phyloP scores from a whole-genome alignment of 2,888 invertebrate genomes.

The Bellardia pandia region DNA sequence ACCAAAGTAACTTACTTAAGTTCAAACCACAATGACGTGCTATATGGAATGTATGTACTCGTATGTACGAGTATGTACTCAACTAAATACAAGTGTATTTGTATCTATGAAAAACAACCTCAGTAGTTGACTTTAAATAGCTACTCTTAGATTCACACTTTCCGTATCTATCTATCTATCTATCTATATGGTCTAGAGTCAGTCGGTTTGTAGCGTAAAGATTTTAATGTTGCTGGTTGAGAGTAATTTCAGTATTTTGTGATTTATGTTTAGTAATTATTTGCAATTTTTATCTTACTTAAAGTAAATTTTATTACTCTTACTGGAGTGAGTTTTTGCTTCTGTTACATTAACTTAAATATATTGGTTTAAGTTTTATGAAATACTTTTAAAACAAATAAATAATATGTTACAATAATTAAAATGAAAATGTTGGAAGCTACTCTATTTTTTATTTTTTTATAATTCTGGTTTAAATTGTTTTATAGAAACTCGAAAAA shows the following conservation, averaged over 20 bases:
- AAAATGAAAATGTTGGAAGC: no score
- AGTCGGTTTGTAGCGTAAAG: not conserved
- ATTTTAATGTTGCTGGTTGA: not conserved
- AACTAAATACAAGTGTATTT: not conserved
- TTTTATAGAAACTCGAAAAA: no score
- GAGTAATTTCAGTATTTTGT: conserved; percentile 26
- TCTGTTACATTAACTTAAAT: not conserved
- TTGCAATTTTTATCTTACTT: conserved; percentile 53
- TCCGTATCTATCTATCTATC: no score
- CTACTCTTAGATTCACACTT: conserved; percentile 49
- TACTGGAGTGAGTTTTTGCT: not conserved
- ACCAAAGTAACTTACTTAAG: conserved; percentile 49
- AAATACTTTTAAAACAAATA: not conserved
- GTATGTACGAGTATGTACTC: not conserved
- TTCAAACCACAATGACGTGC: not conserved
- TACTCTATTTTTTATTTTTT: no score
- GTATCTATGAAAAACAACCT: conserved; percentile 40
- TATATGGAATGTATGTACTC: not conserved
- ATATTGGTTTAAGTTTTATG: not conserved
- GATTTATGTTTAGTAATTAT: conserved; percentile 62
- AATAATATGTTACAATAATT: not conserved
- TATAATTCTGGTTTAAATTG: no score
- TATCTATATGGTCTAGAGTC: not conserved
- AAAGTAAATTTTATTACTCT: conserved; percentile 6
- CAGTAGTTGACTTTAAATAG: conserved; percentile 67